Evolutionary conservation across 2,797 vertebrate species (phyloP).

Genomic region (Meda fulgida): DNA sequence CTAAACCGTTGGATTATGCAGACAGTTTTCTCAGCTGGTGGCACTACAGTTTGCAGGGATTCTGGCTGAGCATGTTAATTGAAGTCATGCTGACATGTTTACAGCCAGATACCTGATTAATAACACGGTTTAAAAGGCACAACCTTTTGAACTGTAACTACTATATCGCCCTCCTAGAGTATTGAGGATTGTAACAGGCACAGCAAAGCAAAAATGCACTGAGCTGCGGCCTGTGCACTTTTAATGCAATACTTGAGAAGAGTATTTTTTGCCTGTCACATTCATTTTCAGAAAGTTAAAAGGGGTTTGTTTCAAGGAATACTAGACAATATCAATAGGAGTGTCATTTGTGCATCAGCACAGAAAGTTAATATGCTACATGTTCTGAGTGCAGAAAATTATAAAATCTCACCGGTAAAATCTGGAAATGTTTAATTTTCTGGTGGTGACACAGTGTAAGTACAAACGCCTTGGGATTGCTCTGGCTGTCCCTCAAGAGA

Average conservation of each 20-base stretch:
- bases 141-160: background rate
- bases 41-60: background rate
- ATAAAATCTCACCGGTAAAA: constrained; percentile 89
- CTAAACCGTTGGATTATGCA: background rate
- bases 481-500: constrained; percentile 98
- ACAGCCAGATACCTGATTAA: constrained; percentile 19
- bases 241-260: background rate
- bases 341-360: background rate
- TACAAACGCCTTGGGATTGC: constrained; percentile 97
- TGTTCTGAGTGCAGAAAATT: background rate
- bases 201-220: too few species aligned
- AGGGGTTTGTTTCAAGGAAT: background rate
- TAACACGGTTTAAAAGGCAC: constrained; percentile 13
- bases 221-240: too few species aligned
- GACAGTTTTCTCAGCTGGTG: background rate
- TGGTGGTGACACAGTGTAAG: constrained; percentile 98
- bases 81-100: constrained; percentile 16
- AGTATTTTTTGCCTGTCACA: background rate
- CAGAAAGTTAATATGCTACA: background rate
- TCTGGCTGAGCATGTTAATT: constrained; percentile 12
- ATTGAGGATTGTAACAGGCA: background rate
- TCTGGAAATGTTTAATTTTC: constrained; percentile 99
- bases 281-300: background rate
- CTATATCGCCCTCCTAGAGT: background rate
- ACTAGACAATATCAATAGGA: background rate